Evolutionary conservation across 2,888 invertebrate species (phyloP).

Genomic region (Lathronympha strigana): DNA sequence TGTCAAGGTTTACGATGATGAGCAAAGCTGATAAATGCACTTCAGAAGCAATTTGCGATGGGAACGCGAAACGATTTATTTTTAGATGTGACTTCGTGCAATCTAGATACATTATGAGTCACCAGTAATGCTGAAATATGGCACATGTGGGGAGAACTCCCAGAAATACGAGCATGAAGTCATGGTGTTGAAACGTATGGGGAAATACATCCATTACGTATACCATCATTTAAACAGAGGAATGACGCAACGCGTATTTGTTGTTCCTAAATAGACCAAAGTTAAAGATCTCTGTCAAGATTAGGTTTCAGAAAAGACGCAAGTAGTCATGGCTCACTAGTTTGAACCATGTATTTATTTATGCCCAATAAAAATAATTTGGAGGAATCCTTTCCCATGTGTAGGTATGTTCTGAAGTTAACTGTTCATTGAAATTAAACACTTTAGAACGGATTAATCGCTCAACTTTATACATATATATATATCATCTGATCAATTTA

Average conservation of each 20-base stretch:
- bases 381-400: no score
- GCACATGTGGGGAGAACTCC: constrained; percentile 7
- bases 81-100: constrained; percentile 2
- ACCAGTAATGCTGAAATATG: background rate
- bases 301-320: no score
- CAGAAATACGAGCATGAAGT: constrained; percentile 15
- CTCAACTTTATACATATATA: no score
- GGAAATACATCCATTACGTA: background rate
- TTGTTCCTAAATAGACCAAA: background rate
- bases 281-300: no score
- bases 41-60: constrained; percentile 8
- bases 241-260: background rate
- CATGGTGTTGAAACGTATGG: background rate
- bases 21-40: constrained; percentile 3
- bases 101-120: constrained; percentile 16
- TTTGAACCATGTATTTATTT: no score
- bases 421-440: no score
- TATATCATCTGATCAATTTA: no score
- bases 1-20: background rate
- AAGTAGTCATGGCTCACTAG: no score
- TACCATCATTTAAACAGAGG: background rate
- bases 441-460: no score
- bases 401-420: no score
- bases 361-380: no score
- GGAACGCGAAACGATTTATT: constrained; percentile 12